Evolutionary conservation across 2,113 vertebrate species (phyloP).

Genomic region (Turdus rufiventris): DNA sequence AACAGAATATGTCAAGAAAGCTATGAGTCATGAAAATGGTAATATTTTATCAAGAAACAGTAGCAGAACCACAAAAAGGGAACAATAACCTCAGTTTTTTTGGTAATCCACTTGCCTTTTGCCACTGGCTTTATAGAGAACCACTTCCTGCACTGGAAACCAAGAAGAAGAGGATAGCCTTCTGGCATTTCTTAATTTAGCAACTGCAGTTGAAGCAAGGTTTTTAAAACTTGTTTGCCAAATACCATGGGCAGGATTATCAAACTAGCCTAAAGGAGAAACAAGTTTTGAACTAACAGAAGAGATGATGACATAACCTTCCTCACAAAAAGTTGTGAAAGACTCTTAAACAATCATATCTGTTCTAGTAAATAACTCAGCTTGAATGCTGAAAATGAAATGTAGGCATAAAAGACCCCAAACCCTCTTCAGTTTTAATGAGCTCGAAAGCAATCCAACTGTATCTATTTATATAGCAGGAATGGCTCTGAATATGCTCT

Average conservation of each 20-base stretch:
- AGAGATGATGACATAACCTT: neutral
- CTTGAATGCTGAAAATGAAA: conserved; percentile 34
- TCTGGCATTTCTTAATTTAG: conserved; percentile 10
- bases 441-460: conserved; percentile 34
- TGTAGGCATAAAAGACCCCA: neutral
- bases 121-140: neutral
- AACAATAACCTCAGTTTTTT: neutral
- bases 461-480: conserved; percentile 54
- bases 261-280: neutral
- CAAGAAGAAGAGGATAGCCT: neutral
- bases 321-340: conserved; percentile 3
- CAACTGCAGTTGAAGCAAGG: neutral
- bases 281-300: neutral
- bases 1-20: neutral
- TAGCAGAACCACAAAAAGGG: neutral
- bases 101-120: neutral
- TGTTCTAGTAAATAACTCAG: conserved; percentile 20
- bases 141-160: neutral
- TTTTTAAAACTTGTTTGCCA: neutral
- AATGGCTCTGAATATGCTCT: conserved; percentile 17
- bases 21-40: neutral
- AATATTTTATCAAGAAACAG: neutral
- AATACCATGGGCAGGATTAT: neutral
- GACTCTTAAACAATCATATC: neutral
- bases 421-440: conserved; percentile 1